These are phyloP conservation scores for Ahaetulla prasina DNA, from an alignment of 2,113 vertebrate genomes.

Conservation along the genomic window DNA sequence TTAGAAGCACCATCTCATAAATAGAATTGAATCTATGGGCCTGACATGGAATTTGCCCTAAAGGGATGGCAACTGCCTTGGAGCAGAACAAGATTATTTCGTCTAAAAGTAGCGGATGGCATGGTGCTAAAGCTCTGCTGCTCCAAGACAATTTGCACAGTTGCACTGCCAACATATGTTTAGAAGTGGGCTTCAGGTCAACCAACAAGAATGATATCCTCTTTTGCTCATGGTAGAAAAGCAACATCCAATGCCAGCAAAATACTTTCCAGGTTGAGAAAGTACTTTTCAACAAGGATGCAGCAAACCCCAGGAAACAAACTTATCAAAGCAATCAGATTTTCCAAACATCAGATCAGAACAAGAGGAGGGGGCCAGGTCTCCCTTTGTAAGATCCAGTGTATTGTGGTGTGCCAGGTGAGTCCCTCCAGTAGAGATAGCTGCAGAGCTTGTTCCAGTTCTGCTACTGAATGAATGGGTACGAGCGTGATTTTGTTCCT, in stretches of 20 bases:
- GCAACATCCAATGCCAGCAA: conserved; percentile 54
- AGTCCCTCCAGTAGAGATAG: conserved; percentile 37
- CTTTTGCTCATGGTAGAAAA: conserved; percentile 46
- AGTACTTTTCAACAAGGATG: conserved; percentile 54
- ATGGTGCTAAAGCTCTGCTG: not conserved
- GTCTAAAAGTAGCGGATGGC: not conserved
- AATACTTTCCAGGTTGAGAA: conserved; percentile 74
- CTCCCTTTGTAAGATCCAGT: conserved; percentile 54
- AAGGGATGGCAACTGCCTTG: not conserved
- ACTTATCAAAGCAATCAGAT: conserved; percentile 63
- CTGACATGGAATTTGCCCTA: not conserved
- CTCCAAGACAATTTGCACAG: not conserved
- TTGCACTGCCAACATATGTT: not conserved
- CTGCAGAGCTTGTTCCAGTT: conserved; percentile 52
- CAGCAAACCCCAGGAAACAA: conserved; percentile 43
- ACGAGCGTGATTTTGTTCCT: conserved; percentile 32
- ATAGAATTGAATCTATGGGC: not conserved
- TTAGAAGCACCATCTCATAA: not conserved
- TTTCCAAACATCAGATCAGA: conserved; percentile 61
- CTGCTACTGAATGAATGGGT: conserved; percentile 19
- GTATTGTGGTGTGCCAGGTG: conserved; percentile 30
- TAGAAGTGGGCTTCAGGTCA: not conserved
- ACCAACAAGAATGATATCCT: conserved; percentile 31
- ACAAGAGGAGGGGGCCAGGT: conserved; percentile 27
- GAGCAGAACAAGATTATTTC: not conserved